phyloP scores from a whole-genome alignment of 2,888 invertebrate species.

The Sinodicranocentrus sp. region DNA sequence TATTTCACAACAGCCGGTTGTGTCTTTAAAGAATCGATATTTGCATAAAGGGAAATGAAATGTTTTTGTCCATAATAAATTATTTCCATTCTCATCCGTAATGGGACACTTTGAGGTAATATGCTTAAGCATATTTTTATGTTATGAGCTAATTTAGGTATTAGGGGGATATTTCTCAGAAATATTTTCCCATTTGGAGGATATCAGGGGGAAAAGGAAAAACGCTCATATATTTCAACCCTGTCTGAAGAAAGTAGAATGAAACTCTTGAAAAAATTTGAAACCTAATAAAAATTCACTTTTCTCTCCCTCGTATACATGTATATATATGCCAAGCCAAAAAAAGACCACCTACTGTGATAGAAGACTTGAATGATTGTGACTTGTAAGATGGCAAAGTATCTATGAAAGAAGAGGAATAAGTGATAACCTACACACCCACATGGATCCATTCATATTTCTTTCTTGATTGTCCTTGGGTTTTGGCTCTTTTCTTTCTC shows the following conservation, averaged over 20 bases:
- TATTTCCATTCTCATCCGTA: no score
- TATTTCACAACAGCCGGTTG: no score
- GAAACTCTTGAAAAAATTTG: constrained; percentile 30
- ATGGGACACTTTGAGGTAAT: no score
- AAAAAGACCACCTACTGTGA: no score
- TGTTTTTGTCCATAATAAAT: not conserved
- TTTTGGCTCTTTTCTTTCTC: constrained; percentile 16
- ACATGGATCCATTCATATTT: constrained; percentile 32
- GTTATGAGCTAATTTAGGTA: no score
- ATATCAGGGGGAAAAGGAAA: no score
- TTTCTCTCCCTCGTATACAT: constrained; percentile 4
- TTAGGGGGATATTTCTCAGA: no score
- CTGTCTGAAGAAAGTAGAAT: constrained; percentile 1
- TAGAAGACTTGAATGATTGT: not conserved
- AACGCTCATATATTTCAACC: no score
- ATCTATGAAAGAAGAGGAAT: not conserved
- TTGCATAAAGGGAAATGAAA: constrained; percentile 33
- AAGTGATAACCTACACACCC: constrained; percentile 45
- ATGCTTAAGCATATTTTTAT: no score
- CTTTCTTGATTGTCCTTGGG: constrained; percentile 36
- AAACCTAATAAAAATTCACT: constrained; percentile 52
- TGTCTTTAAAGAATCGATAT: constrained; percentile 36
- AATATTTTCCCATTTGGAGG: no score
- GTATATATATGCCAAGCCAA: not conserved
- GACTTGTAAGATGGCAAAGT: no score